Percentiles rank a stretch among this genome's conserved stretches.
phyloP scores from a whole-genome alignment of 2,888 invertebrate species.

The Heliothis peltigera region DNA sequence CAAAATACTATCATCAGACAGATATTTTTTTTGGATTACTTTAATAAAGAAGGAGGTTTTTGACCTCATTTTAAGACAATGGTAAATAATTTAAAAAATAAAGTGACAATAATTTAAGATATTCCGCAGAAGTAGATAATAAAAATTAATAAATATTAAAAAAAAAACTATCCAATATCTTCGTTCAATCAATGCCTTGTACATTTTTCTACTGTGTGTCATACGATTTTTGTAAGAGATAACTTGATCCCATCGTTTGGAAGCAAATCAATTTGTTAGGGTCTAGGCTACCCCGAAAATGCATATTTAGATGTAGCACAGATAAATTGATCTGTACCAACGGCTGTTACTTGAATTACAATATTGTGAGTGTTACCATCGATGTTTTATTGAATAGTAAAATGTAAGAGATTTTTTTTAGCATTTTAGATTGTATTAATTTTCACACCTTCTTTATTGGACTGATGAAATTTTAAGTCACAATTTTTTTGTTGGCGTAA shows the following conservation, averaged over 20 bases:
- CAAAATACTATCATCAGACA: no score
- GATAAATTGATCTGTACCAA: slow-evolving; percentile 47
- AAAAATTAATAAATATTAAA: no score
- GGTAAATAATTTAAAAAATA: no score
- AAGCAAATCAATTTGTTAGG: slow-evolving; percentile 33
- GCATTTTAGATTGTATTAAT: slow-evolving; percentile 25
- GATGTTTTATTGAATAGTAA: slow-evolving; percentile 4
- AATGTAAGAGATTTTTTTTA: slow-evolving; percentile 25
- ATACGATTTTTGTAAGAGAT: slow-evolving; percentile 2
- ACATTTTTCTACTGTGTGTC: slow-evolving; percentile 7
- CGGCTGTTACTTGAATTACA: slow-evolving; percentile 51
- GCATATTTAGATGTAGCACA: slow-evolving; percentile 42
- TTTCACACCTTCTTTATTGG: slow-evolving; percentile 7
- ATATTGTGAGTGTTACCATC: slow-evolving; percentile 21
- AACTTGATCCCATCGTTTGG: slow-evolving; percentile 14
- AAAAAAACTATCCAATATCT: no score
- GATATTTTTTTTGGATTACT: no score
- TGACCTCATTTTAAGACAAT: no score
- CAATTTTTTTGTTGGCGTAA: no score
- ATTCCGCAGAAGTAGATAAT: no score
- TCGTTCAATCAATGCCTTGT: no score
- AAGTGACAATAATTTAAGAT: no score
- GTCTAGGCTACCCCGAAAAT: slow-evolving; percentile 25
- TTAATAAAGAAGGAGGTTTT: no score
- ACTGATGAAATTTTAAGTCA: slow-evolving; percentile 12